These are phyloP conservation scores for Amphipyra tragopoginis DNA, from an alignment of 2,888 invertebrate genomes.

Conservation along the genomic window DNA sequence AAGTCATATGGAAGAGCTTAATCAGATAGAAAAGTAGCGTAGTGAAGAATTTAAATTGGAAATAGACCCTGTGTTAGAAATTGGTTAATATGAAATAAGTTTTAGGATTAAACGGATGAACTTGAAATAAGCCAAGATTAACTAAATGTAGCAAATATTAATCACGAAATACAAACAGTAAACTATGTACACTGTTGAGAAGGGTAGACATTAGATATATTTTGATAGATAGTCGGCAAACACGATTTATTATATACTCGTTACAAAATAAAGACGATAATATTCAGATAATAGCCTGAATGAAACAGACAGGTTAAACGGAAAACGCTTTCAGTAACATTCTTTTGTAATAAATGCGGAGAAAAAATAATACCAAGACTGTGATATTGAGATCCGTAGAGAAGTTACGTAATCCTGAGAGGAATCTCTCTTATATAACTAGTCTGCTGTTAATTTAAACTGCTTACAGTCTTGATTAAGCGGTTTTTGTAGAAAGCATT, in stretches of 20 bases:
- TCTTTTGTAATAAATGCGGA: conserved; percentile 40
- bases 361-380: conserved; percentile 35
- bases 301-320: conserved; percentile 55
- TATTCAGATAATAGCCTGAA: conserved; percentile 44
- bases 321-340: conserved; percentile 45
- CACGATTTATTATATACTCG: conserved; percentile 46
- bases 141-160: conserved; percentile 54
- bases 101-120: conserved; percentile 34
- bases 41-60: conserved; percentile 30
- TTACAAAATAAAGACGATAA: conserved; percentile 48
- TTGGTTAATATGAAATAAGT: conserved; percentile 7
- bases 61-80: neutral
- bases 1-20: conserved; percentile 5
- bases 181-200: conserved; percentile 40
- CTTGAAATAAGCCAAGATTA: conserved; percentile 48
- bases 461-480: conserved; percentile 9
- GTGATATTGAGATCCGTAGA: conserved; percentile 31
- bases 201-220: conserved; percentile 52
- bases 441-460: conserved; percentile 19
- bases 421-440: conserved; percentile 13
- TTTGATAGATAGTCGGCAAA: conserved; percentile 50
- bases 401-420: conserved; percentile 24
- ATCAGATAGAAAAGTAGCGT: conserved; percentile 4
- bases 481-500: neutral
- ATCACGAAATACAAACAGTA: conserved; percentile 53